phyloP scores from a whole-genome alignment of 2,888 invertebrate genomes.

The Operophtera brumata region DNA sequence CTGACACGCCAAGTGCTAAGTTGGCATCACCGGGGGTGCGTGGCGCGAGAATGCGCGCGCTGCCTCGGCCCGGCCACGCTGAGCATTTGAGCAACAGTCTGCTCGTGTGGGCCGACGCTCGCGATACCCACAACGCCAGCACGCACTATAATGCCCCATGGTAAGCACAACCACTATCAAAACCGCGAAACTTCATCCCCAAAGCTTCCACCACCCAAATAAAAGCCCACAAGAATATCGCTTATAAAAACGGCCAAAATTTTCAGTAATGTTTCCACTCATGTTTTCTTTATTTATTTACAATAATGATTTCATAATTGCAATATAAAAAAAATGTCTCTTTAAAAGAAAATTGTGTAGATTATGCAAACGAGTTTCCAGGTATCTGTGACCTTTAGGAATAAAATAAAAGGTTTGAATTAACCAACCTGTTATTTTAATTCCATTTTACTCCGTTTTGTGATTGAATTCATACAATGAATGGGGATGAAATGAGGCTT shows the following conservation, averaged over 20 bases:
- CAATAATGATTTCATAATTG: constrained; percentile 43
- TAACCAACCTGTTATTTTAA: constrained; percentile 15
- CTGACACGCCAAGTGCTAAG: background rate
- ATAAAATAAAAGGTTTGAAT: constrained; percentile 46
- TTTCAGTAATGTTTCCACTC: constrained; percentile 62
- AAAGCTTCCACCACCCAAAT: constrained; percentile 17
- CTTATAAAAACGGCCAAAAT: constrained; percentile 32
- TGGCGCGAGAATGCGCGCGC: constrained; percentile 57
- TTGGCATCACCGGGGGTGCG: constrained; percentile 14
- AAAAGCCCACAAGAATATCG: constrained; percentile 18
- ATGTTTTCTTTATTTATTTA: constrained; percentile 69
- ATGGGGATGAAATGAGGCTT: background rate
- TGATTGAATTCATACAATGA: constrained; percentile 14
- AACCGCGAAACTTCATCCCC: constrained; percentile 37
- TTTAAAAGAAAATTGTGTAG: constrained; percentile 34
- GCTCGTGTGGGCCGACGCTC: constrained; percentile 70
- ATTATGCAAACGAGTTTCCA: constrained; percentile 29
- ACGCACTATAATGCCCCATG: constrained; percentile 68
- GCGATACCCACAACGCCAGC: constrained; percentile 55
- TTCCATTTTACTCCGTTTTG: constrained; percentile 15
- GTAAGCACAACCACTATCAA: constrained; percentile 60
- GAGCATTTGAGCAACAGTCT: constrained; percentile 78
- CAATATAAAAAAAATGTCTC: constrained; percentile 31
- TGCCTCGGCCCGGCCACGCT: constrained; percentile 57
- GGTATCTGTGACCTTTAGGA: constrained; percentile 43